These are phyloP conservation scores for Pipa parva DNA, from an alignment of 2,113 vertebrate species.

Conservation along the genomic window DNA sequence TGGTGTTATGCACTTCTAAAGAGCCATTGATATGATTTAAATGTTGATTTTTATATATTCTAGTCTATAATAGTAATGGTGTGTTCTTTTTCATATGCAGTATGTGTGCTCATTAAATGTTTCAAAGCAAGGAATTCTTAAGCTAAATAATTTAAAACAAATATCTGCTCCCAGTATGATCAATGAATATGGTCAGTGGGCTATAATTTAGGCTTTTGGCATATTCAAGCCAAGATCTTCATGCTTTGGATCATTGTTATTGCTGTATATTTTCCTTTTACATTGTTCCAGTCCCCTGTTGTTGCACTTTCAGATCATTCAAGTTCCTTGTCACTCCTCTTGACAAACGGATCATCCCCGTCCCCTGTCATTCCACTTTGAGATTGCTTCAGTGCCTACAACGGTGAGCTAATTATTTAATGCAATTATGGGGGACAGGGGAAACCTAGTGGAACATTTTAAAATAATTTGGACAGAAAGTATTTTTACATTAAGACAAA, in stretches of 20 bases:
- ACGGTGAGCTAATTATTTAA: conserved; percentile 43
- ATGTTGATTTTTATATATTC: no score
- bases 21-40: no score
- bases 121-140: no score
- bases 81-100: no score
- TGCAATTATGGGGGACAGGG: conserved; percentile 35
- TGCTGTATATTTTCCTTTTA: conserved; percentile 58
- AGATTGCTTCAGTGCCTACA: conserved; percentile 41
- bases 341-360: conserved; percentile 66
- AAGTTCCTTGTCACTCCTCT: conserved; percentile 57
- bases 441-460: conserved; percentile 9
- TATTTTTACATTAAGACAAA: conserved; percentile 24
- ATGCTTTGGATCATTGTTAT: conserved; percentile 52
- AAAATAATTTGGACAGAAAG: conserved; percentile 1
- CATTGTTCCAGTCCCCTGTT: conserved; percentile 56
- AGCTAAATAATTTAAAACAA: no score
- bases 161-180: no score
- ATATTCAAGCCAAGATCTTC: conserved; percentile 36
- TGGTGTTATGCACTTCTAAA: no score
- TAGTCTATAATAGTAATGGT: no score
- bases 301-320: conserved; percentile 52
- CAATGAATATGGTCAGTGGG: no score
- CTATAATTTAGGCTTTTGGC: no score
- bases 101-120: no score
- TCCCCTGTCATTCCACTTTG: conserved; percentile 43